Conservation (phyloP, 1,140 invertebrate species). For the Saccostrea echinata region DNA sequence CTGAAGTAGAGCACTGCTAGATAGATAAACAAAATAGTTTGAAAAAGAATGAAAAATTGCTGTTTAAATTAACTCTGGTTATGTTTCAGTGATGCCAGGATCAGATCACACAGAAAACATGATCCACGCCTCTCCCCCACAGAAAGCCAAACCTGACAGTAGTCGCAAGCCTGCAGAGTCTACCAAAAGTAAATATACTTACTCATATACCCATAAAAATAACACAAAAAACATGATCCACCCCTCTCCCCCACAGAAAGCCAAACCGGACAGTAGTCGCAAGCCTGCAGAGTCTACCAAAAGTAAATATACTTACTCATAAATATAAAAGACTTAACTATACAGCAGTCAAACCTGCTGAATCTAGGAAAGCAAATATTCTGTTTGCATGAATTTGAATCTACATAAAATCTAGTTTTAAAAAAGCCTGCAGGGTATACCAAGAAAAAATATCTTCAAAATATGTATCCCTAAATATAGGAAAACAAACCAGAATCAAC, state of each 20-base stretch:
- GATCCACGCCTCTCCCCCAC: not conserved
- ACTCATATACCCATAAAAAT: not conserved
- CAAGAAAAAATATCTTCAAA: not conserved
- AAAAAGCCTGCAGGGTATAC: not conserved
- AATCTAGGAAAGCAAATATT: too few species aligned
- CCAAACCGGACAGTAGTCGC: not conserved
- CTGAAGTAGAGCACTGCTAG: too few species aligned
- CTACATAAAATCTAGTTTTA: too few species aligned
- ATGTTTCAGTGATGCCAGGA: slow-evolving; percentile 13
- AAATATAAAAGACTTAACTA: too few species aligned
- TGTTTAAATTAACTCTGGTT: not conserved
- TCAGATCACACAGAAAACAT: slow-evolving; percentile 12
- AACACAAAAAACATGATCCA: slow-evolving; percentile 15
- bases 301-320: not conserved
- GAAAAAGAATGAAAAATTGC: too few species aligned
- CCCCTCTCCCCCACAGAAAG: not conserved
- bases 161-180: not conserved
- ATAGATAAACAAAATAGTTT: too few species aligned
- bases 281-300: not conserved
- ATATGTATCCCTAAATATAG: too few species aligned
- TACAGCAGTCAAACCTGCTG: too few species aligned
- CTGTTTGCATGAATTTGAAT: too few species aligned
- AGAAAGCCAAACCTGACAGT: slow-evolving; percentile 11
- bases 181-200: not conserved
- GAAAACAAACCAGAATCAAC: too few species aligned